These are phyloP conservation scores for Wiebesia pumilae DNA, from an alignment of 1,140 invertebrate species.

Conservation along the genomic window DNA sequence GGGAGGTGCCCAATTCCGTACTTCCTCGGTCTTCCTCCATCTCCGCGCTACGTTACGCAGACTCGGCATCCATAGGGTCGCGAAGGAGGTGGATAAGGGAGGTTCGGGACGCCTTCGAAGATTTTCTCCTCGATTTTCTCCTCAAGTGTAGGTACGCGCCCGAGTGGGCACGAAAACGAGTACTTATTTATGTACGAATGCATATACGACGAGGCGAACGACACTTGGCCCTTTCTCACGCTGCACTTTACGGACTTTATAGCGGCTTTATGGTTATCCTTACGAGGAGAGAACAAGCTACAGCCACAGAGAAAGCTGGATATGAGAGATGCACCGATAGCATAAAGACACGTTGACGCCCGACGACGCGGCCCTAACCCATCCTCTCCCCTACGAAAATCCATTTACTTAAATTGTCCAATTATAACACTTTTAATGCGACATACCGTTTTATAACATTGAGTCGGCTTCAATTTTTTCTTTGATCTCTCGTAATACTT, in stretches of 20 bases:
- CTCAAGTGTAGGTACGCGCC: too few relatives aligned
- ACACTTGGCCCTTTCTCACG: slow-evolving; percentile 55
- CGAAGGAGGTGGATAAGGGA: background rate
- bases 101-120: background rate
- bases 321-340: slow-evolving; percentile 10
- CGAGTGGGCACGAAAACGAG: background rate
- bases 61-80: too few relatives aligned
- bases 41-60: too few relatives aligned
- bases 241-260: slow-evolving; percentile 52
- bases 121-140: background rate
- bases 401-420: background rate
- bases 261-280: slow-evolving; percentile 48
- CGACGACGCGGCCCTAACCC: slow-evolving; percentile 9
- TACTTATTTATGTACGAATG: slow-evolving; percentile 53
- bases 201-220: slow-evolving; percentile 44
- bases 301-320: background rate
- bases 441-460: background rate
- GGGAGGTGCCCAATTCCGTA: too few relatives aligned
- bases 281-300: background rate
- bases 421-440: background rate
- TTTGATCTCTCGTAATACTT: background rate
- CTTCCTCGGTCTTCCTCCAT: too few relatives aligned
- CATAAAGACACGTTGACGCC: slow-evolving; percentile 42
- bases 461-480: too few relatives aligned
- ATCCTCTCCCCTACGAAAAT: background rate